A percentile compares a stretch with the other conserved stretches of the same genome.
phyloP scores from a whole-genome alignment of 2,797 vertebrate species.

The Girardinus metallicus region DNA sequence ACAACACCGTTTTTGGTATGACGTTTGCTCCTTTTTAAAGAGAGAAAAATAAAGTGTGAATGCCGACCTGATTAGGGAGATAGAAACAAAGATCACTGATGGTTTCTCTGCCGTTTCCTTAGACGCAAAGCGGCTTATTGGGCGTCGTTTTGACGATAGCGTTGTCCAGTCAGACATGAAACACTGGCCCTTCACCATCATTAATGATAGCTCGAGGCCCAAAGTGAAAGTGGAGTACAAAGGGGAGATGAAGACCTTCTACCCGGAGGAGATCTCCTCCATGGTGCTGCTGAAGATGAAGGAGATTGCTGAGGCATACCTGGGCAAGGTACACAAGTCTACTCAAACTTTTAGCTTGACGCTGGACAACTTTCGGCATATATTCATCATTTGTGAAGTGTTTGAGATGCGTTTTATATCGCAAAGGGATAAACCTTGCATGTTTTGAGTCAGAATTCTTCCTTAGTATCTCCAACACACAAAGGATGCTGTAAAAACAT shows the following conservation, averaged over 20 bases:
- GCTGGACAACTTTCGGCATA: too few relatives aligned
- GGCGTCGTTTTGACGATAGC: constrained; percentile 89
- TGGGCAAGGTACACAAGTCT: constrained; percentile 75
- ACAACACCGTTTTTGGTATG: constrained; percentile 93
- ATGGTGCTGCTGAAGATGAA: constrained; percentile 85
- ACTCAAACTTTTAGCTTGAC: neutral
- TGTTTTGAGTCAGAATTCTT: neutral
- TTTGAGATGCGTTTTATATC: neutral
- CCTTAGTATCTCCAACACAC: neutral
- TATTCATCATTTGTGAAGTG: too few relatives aligned
- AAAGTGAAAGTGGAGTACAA: constrained; percentile 85
- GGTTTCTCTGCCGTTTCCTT: neutral
- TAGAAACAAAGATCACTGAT: neutral
- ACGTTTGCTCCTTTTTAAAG: too few relatives aligned
- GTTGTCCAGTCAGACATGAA: constrained; percentile 87
- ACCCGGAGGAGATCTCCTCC: constrained; percentile 83
- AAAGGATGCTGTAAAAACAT: neutral
- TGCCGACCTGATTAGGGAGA: neutral
- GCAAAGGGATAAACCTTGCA: neutral
- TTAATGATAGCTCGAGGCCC: constrained; percentile 73
- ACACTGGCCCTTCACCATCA: constrained; percentile 82
- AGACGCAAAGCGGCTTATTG: constrained; percentile 96
- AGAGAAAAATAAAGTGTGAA: neutral
- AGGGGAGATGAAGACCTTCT: constrained; percentile 80
- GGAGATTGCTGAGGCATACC: constrained; percentile 82